Conservation (phyloP, 1,140 invertebrate species). For the Lordiphosa mommai region DNA sequence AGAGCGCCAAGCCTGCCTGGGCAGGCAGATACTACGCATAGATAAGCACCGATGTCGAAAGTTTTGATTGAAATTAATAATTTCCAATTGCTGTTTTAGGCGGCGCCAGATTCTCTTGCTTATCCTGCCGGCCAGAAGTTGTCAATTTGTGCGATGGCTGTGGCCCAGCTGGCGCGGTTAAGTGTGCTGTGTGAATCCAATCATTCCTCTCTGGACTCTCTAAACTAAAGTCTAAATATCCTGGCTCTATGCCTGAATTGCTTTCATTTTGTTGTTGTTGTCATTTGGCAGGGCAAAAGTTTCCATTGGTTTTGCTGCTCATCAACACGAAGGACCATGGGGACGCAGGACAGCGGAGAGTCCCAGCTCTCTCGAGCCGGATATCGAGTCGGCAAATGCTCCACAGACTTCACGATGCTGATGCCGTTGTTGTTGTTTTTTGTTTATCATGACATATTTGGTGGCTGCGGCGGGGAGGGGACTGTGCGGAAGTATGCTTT, state of each 20-base stretch:
- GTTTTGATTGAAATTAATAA: constrained; percentile 74
- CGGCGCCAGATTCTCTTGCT: constrained; percentile 14
- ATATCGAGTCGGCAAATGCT: constrained; percentile 53
- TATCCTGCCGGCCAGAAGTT: constrained; percentile 30
- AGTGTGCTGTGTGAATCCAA: too few relatives aligned
- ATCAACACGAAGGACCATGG: constrained; percentile 5
- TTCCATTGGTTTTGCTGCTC: constrained; percentile 32
- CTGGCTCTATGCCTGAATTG: constrained; percentile 43
- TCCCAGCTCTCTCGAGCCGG: constrained; percentile 24
- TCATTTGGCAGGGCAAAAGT: constrained; percentile 25
- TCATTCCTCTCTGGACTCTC: constrained; percentile 1
- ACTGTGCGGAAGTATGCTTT: constrained; percentile 59
- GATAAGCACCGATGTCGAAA: constrained; percentile 64
- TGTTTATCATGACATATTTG: constrained; percentile 68
- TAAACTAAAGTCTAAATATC: constrained; percentile 57
- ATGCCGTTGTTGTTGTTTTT: constrained; percentile 22
- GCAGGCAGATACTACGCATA: constrained; percentile 53
- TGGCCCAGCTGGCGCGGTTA: too few relatives aligned
- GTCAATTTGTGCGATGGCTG: constrained; percentile 47
- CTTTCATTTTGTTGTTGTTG: constrained; percentile 18
- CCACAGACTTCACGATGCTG: neutral
- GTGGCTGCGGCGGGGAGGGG: neutral
- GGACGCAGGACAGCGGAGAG: neutral
- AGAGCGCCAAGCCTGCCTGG: too few relatives aligned
- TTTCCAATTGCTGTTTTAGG: constrained; percentile 61